Percentiles rank a stretch among this genome's conserved stretches.
Evolutionary conservation across 2,113 vertebrate genomes (phyloP).

Genomic region (Electrona antarctica): DNA sequence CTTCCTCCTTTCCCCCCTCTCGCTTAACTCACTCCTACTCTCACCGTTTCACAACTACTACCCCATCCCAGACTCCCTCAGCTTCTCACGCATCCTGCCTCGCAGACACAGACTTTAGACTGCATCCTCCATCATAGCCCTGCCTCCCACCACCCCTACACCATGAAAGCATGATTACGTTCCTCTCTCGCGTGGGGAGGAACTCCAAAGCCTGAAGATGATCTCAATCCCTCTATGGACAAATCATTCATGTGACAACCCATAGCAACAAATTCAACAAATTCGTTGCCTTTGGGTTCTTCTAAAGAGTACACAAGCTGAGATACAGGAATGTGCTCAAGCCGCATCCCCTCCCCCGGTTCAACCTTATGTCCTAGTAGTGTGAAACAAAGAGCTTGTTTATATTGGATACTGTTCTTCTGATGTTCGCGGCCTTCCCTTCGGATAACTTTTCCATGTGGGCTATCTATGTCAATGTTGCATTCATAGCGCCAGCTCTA

Average conservation of each 20-base stretch:
- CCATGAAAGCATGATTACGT: constrained; percentile 5
- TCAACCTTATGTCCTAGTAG: constrained; percentile 47
- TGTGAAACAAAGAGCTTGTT: constrained; percentile 56
- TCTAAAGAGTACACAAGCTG: constrained; percentile 24
- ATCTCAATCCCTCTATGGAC: constrained; percentile 10
- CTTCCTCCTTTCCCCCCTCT: constrained; percentile 13
- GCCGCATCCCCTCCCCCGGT: constrained; percentile 29
- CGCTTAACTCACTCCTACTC: constrained; percentile 33
- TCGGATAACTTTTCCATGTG: constrained; percentile 45
- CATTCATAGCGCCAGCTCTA: background rate
- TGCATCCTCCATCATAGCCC: constrained; percentile 41
- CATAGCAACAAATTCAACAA: constrained; percentile 33
- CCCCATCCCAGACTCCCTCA: constrained; percentile 31
- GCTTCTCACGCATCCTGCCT: constrained; percentile 30
- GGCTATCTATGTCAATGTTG: constrained; percentile 35
- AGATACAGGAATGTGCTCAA: constrained; percentile 46
- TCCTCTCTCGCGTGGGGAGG: background rate
- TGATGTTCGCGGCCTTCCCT: constrained; percentile 31
- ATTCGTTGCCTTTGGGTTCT: constrained; percentile 13
- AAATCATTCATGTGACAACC: constrained; percentile 25
- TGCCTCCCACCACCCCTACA: constrained; percentile 28
- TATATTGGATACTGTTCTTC: constrained; percentile 49
- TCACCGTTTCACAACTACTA: constrained; percentile 15
- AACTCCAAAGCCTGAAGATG: background rate
- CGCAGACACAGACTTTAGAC: constrained; percentile 31